Evolutionary conservation across 2,113 vertebrate species (phyloP), one percentile per base, ranked within the genome.

Genomic region (Polyodon spathula): DNA sequence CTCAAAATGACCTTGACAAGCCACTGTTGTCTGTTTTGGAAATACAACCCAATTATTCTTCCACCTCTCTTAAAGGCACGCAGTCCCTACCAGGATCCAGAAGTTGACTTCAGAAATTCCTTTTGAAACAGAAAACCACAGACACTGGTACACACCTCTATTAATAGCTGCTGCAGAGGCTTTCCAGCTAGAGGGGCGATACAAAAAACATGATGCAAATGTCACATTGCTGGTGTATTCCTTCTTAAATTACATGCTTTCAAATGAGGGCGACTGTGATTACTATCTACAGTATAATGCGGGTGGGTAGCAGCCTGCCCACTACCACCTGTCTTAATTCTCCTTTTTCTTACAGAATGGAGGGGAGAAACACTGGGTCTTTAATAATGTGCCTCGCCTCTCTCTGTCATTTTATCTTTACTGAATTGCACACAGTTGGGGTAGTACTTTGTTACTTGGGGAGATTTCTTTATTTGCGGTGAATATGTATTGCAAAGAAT

Each of bases 181-280:
- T 81, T 72, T 72, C 66, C 79, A 80, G 82, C 78, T n/a, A n/a
- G n/a, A n/a, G n/a, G n/a, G n/a, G n/a, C 84, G 83, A 81, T 81
- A 75, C 73, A 64, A 80, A 77, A 78, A 81, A 75, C 79, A 70
- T 80, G 73, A 75, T 80, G 68, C 78, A 82, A 85, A 88, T 85
- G 83, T 84, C 85, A 78, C 78, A 68, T 80, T 79, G 83, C 81
- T 86, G 75, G 85, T 82, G 80, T 84, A 79, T 83, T 84, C 80
- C 73, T 69, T 84, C 85, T 88, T 86, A 81, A 80, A 85, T 87
- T 78, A 82, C 84, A 76, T 65, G 59, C 76, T 86, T 87, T 86
- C 82, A 83, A 84, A 75, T 58, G 76, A 76, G 82, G 68, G 70
- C 59, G 73, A 77, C 71, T 71, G 78, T 75, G 78, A n/a, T n/a